Percentiles rank a stretch among this genome's conserved stretches.
Evolutionary conservation across 2,888 invertebrate genomes (phyloP).

Genomic region (Tetropium fuscum): DNA sequence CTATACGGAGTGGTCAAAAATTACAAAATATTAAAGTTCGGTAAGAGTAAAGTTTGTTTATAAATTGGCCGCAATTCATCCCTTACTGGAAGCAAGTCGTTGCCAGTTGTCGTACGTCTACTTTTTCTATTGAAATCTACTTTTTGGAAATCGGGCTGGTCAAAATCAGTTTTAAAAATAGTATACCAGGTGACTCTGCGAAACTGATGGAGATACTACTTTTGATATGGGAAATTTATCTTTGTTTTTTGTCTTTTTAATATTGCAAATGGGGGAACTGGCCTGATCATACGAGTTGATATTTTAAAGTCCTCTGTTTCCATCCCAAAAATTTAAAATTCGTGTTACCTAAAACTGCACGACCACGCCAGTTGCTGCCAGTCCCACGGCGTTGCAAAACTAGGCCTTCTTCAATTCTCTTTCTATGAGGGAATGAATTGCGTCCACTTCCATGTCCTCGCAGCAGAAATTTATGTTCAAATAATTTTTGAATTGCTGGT

Average conservation of each 20-base stretch:
- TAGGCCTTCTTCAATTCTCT: background rate
- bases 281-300: background rate
- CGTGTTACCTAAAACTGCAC: too few species aligned
- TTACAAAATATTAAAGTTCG: too few species aligned
- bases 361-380: too few species aligned
- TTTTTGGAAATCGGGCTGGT: background rate
- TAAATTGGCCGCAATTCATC: too few species aligned
- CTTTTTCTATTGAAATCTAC: background rate
- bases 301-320: conserved; percentile 1
- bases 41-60: too few species aligned
- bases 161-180: too few species aligned
- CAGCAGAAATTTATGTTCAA: background rate
- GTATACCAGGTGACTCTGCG: too few species aligned
- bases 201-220: background rate
- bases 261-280: background rate
- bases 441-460: conserved; percentile 6
- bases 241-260: conserved; percentile 1
- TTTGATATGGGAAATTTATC: conserved; percentile 1
- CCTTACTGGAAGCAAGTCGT: background rate
- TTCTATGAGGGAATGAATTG: background rate
- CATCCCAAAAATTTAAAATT: conserved; percentile 1
- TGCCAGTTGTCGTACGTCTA: background rate
- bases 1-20: too few species aligned
- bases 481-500: background rate
- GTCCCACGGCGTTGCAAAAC: background rate